Base-by-base conservation (phyloP, 2,888 invertebrate genomes). In the Melinopterus prodromus region DNA sequence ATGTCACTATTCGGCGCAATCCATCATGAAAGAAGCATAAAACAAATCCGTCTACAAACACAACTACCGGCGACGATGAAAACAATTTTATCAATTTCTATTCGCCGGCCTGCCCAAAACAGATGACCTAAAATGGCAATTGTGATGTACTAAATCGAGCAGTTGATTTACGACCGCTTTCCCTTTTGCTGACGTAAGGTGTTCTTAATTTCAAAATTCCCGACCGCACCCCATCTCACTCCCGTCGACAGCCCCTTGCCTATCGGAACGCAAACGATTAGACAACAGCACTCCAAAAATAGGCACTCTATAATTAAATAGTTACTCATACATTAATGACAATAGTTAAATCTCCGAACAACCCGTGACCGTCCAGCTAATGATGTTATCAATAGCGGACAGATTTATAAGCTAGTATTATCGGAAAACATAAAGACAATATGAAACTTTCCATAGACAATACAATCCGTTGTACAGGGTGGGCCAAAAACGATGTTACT, bases 1-100 rank as follows among this genome's bases (percentile, higher is more conserved):
- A 16, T 71, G 71, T 71, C 71, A 71, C 74, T 74, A 74, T 35
- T 74, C 74, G 74, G 36, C 12, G 74, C 74, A 74, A 74, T 74
- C 37, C 74, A 74, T 74, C 74, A 74, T 36, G 74, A 74, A 74
- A 74, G 74, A 74, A 74, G 37, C 74, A 74, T 74, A 74, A 74
- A 74, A 74, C 74, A 74, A 71, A 74, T 74, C 74, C 74, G 37
- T 74, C 74, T 74, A 37, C 35, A 71, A 71, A 71, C 71, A 26
- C n/a, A 26, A 71, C 71, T 26, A 26, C 71, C 71, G 71, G 16
- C 7, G 71, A 16, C 71, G 71, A 53, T 53, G 53, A 53, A 53
- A 53, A 53, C 53, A 53, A 53, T 53, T 53, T 53, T 53, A 53
- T 53, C 53, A 53, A 6, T 53, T 53, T 53, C 53, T 53, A 53